These are phyloP conservation scores for Dissostichus mawsoni DNA, from an alignment of 2,113 vertebrate genomes.

Conservation along the genomic window DNA sequence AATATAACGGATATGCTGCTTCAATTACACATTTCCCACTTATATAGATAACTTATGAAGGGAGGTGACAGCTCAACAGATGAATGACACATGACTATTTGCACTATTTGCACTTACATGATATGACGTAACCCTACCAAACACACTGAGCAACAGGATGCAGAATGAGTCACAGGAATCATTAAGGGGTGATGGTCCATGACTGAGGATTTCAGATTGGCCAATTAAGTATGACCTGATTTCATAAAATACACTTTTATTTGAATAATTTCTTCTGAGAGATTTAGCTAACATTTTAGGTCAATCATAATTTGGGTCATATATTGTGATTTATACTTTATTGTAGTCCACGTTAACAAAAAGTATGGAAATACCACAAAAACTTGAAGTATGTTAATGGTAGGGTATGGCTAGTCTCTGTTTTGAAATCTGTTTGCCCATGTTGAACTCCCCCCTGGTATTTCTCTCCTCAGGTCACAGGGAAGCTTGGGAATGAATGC, in stretches of 20 bases:
- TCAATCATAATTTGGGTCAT: neutral
- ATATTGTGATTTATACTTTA: no score
- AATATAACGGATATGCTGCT: conserved; percentile 1
- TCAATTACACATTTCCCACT: no score
- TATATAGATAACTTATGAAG: neutral
- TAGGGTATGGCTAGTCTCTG: neutral
- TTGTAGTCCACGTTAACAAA: no score
- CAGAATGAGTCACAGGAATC: conserved; percentile 27
- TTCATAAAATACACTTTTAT: neutral
- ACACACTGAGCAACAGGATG: conserved; percentile 19
- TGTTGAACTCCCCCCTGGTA: neutral
- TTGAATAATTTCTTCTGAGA: no score
- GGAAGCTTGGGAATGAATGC: neutral
- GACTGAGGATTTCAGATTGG: neutral
- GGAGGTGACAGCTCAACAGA: conserved; percentile 10
- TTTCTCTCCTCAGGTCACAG: conserved; percentile 3
- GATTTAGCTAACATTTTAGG: no score
- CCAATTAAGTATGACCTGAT: neutral
- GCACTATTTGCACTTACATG: conserved; percentile 15
- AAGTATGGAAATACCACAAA: no score
- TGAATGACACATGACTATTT: conserved; percentile 27
- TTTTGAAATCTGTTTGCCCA: neutral
- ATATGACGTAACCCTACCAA: neutral
- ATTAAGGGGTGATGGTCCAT: neutral
- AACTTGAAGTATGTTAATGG: neutral